Base-by-base conservation (phyloP, 2,888 invertebrate species). In the Drosophila sordidapex region DNA sequence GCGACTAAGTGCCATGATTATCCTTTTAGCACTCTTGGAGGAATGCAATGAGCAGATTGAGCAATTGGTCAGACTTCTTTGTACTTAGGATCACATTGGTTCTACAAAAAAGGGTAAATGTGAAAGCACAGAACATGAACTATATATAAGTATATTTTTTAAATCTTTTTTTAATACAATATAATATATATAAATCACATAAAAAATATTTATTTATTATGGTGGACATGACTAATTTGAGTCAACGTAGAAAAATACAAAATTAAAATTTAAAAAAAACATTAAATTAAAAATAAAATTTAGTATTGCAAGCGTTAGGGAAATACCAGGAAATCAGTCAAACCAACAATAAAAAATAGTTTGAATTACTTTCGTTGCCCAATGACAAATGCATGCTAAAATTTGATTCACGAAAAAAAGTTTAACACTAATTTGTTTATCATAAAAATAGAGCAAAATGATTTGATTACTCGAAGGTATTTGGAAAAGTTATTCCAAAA, bases 1-100 rank as follows among this genome's bases (percentile, higher is more conserved):
- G 8, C 36, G 43, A 35, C 43, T 43, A 18, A 67, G 38, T 46
- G 54, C 40, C 84, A 84, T 84, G 56, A 25, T 82, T 57, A 40
- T 25, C 31, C 25, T 36, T 49, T 48, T 53, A 21, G 18, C 27
- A 25, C 27, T n/a, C 48, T 43, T 13, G 38, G n/a, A 40, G n/a
- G 27, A 27, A 2, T 54, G 36, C 10, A 18, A 46, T 15, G 21
- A 27, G 27, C 11, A 36, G n/a, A 36, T 36, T 54, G 36, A 27
- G 56, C 35, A 43, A 63, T n/a, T 27, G 38, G 35, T 43, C 38
- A 62, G 18, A 40, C 49, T 6, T 62, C 11, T 27, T 61, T 27
- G 38, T 54, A 49, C 15, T 53, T 53, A 48, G 46, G n/a, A 61
- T 38, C 43, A 70, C 49, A 49, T 38, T 5, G 31, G 70, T 27